Evolutionary conservation across 2,888 invertebrate genomes (phyloP), one percentile per base, ranked within the genome.

Genomic region (Clitarchus hookeri): DNA sequence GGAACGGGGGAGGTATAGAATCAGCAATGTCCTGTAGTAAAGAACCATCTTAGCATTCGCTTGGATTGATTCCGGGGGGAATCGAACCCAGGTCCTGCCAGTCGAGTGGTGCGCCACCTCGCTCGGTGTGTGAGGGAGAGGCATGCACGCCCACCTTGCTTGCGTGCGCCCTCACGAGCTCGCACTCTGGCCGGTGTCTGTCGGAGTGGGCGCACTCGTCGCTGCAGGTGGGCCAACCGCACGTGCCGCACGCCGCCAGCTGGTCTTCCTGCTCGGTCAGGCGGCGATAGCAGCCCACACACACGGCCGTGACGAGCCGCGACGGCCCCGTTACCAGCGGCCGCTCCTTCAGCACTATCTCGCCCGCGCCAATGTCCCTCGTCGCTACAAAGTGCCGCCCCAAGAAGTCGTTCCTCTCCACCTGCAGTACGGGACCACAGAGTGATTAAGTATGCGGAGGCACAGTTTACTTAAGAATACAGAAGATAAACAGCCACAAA

Each of bases 151-250:
- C 96, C 93, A 95, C 95, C 87, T 93, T 92, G 1, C 94, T 94
- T 89, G 94, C 92, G 85, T 94, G 91, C 84, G 89, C 89, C 11
- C 92, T 91, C 0, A 96, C 96, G 87, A 95, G 94, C 87, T 93
- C 91, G 89, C 97, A 97, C 91, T 97, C 97, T 0, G 95, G 94
- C 25, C 92, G 91, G 90, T 96, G 96, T 6, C 92, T 93, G 0
- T 93, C 92, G n/a, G 92, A 92, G 65, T 92, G 90, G 78, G 93
- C 93, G 90, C 97, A 97, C 27, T 92, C 92, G 26, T 93, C 92
- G 0, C 94, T 93, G 90, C 97, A 97, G 90, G 96, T 92, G 0
- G 97, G 97, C 96, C 97, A 97, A 0, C 97, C 97, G 89, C 97
- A 97, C 36, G 26, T 85, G 53, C 36, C 23, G 87, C 89, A 78